Conservation (phyloP, 2,113 vertebrate species). For the Cairina moschata region DNA sequence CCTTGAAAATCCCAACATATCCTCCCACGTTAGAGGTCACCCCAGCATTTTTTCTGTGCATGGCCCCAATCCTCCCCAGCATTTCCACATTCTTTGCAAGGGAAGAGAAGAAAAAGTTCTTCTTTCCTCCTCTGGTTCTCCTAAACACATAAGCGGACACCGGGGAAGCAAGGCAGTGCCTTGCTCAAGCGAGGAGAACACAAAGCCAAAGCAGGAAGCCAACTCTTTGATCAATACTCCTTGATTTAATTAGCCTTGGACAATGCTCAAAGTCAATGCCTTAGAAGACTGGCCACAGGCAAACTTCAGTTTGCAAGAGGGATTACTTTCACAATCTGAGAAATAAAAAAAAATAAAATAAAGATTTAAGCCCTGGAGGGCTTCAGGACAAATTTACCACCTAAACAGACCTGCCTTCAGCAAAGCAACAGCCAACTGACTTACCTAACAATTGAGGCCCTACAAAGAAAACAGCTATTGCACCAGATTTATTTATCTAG, state of each 20-base stretch:
- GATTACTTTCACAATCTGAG: neutral
- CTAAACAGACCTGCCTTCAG: neutral
- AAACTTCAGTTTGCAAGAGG: conserved; percentile 12
- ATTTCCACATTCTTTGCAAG: neutral
- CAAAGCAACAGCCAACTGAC: neutral
- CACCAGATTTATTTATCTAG: neutral
- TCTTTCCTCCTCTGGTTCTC: neutral
- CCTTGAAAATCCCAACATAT: neutral
- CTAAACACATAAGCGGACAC: fast-evolving
- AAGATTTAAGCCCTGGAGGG: neutral
- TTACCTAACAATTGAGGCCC: neutral
- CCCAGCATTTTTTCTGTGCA: neutral
- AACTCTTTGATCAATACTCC: conserved; percentile 7
- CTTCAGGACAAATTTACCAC: neutral
- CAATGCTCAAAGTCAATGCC: neutral
- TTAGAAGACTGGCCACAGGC: neutral
- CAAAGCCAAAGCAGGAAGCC: conserved; percentile 15
- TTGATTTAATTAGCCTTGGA: conserved; percentile 47
- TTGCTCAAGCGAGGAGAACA: neutral
- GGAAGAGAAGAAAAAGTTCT: neutral
- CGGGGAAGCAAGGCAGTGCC: neutral
- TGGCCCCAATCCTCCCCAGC: fast-evolving
- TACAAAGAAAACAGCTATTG: neutral
- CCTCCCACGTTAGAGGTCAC: neutral
- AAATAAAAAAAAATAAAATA: neutral